These are phyloP conservation scores for Oxygymnocypris stewartii DNA, from an alignment of 2,113 vertebrate genomes.

Conservation along the genomic window DNA sequence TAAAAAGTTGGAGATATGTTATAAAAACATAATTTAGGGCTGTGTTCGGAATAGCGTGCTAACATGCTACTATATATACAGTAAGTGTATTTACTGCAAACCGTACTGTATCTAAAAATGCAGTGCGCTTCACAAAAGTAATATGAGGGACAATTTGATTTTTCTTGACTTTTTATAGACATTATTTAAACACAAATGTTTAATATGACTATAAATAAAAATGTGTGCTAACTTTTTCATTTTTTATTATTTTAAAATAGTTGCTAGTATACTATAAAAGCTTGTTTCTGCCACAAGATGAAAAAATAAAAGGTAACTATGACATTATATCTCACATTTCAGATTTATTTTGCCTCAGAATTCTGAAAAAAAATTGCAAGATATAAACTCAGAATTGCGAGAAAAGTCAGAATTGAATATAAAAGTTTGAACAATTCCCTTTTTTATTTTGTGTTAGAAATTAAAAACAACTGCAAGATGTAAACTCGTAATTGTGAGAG, in stretches of 20 bases:
- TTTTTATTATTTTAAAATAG: not conserved
- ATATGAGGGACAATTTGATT: not conserved
- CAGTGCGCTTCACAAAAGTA: not conserved
- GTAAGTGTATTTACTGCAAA: not conserved
- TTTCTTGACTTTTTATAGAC: not conserved
- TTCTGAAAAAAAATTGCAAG: too few species aligned
- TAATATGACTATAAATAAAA: not conserved
- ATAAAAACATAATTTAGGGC: conserved; percentile 11
- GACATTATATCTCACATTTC: not conserved
- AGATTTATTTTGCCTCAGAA: too few species aligned
- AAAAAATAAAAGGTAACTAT: not conserved
- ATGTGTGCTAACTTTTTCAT: not conserved
- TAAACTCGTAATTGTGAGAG: too few species aligned
- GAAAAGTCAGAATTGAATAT: not conserved
- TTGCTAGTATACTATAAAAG: not conserved
- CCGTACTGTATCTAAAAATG: not conserved
- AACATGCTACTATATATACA: not conserved
- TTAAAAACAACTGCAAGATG: too few species aligned
- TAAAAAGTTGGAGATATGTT: conserved; percentile 20
- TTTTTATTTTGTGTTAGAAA: not conserved
- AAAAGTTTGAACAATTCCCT: too few species aligned
- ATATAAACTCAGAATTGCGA: too few species aligned
- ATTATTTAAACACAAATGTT: not conserved
- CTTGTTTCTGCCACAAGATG: not conserved
- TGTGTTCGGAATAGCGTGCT: conserved; percentile 14